Evolutionary conservation across 2,113 vertebrate genomes (phyloP).

Genomic region (Microtus richardsoni): DNA sequence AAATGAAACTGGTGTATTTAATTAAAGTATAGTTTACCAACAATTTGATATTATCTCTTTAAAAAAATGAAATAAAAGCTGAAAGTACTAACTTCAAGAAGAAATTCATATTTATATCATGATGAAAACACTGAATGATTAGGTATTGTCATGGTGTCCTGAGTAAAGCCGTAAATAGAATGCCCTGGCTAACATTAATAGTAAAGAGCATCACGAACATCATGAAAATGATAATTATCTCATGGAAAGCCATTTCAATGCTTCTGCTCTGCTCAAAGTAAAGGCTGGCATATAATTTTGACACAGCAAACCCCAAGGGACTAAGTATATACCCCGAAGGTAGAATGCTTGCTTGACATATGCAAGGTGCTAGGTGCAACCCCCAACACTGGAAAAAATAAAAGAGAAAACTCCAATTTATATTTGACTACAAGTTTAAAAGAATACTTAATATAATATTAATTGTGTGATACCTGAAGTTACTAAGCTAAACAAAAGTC

Average conservation of each 20-base stretch:
- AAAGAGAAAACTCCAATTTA: slow-evolving; percentile 37
- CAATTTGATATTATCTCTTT: neutral
- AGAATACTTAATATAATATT: neutral
- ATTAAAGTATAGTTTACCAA: neutral
- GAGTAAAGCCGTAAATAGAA: slow-evolving; percentile 35
- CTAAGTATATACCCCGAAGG: neutral
- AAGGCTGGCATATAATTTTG: slow-evolving; percentile 28
- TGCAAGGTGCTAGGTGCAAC: neutral
- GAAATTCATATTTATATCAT: slow-evolving; percentile 29
- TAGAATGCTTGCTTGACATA: neutral
- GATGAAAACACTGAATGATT: slow-evolving; percentile 25
- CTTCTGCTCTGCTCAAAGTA: slow-evolving; percentile 76
- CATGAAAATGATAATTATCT: slow-evolving; percentile 63
- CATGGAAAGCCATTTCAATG: slow-evolving; percentile 42
- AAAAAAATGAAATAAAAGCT: neutral
- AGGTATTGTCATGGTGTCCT: neutral
- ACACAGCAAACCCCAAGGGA: neutral
- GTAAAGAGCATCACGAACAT: slow-evolving; percentile 39
- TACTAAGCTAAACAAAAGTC: neutral
- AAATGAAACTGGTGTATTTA: neutral
- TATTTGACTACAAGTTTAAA: slow-evolving; percentile 41
- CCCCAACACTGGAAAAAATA: neutral
- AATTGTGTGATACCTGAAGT: neutral
- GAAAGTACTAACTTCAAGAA: neutral
- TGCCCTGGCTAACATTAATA: slow-evolving; percentile 52